Evolutionary conservation across 2,888 invertebrate genomes (phyloP).

Genomic region (Dynastes maya): DNA sequence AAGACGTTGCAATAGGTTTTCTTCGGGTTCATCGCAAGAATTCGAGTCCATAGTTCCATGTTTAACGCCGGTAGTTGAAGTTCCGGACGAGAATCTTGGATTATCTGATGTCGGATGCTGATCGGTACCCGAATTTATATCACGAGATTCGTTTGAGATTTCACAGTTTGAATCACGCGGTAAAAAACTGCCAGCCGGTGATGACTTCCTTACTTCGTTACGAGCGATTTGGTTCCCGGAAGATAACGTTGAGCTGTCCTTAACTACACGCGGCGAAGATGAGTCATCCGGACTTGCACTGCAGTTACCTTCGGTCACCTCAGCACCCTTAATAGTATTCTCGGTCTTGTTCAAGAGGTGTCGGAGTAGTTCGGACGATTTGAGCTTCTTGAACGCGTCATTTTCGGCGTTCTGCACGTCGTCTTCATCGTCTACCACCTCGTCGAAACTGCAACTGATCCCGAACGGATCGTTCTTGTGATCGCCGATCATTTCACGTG

Average conservation of each 20-base stretch:
- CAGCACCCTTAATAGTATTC: conserved; percentile 2
- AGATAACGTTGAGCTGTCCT: conserved; percentile 46
- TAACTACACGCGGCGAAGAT: conserved; percentile 37
- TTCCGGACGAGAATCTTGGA: conserved; percentile 1
- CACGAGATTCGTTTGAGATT: conserved; percentile 14
- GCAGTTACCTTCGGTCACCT: conserved; percentile 13
- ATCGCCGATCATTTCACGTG: conserved; percentile 60
- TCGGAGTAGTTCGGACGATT: conserved; percentile 61
- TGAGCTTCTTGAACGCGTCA: conserved; percentile 58
- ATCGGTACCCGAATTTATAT: conserved; percentile 14
- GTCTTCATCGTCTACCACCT: conserved; percentile 27
- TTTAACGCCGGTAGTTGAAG: conserved; percentile 50
- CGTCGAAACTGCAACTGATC: conserved; percentile 55
- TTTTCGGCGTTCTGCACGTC: conserved; percentile 42
- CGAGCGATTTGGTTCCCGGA: conserved; percentile 50
- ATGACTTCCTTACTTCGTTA: conserved; percentile 48
- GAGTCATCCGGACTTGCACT: conserved; percentile 51
- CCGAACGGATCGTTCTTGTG: conserved; percentile 60
- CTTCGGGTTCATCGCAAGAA: conserved; percentile 42
- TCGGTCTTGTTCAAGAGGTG: conserved; percentile 58
- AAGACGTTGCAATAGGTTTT: conserved; percentile 30
- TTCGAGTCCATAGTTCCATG: conserved; percentile 57
- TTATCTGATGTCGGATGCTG: not conserved
- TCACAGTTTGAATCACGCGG: conserved; percentile 48
- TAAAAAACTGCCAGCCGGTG: conserved; percentile 50